phyloP scores from a whole-genome alignment of 2,888 invertebrate genomes.

The Apoderus coryli region DNA sequence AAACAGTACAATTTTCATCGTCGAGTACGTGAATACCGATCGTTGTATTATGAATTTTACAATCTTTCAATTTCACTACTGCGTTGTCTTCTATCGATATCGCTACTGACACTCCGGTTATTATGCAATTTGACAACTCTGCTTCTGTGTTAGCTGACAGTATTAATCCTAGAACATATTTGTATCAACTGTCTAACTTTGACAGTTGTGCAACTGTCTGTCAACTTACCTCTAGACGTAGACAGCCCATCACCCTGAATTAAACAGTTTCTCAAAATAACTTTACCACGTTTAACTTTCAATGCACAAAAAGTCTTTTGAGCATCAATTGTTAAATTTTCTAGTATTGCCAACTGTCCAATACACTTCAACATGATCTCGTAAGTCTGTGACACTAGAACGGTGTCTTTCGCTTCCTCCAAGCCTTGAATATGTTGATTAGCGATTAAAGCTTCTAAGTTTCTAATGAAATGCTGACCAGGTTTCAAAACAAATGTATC shows the following conservation, averaged over 20 bases:
- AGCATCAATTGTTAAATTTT: conserved; percentile 40
- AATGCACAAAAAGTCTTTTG: conserved; percentile 35
- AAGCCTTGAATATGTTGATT: conserved; percentile 31
- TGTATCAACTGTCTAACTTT: too few species aligned
- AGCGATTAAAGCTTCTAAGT: conserved; percentile 37
- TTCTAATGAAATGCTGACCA: conserved; percentile 36
- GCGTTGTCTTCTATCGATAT: too few species aligned
- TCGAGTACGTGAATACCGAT: too few species aligned
- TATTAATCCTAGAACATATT: conserved; percentile 39
- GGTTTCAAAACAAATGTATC: conserved; percentile 38
- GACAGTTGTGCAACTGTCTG: too few species aligned
- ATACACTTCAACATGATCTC: conserved; percentile 40
- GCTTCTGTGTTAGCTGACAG: conserved; percentile 33
- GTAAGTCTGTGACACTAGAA: conserved; percentile 34
- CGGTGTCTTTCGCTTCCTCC: conserved; percentile 19
- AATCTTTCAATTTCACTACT: too few species aligned
- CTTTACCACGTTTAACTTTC: conserved; percentile 32
- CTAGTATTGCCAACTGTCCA: conserved; percentile 35
- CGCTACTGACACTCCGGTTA: conserved; percentile 39
- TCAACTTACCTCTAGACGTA: too few species aligned
- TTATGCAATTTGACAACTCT: conserved; percentile 33
- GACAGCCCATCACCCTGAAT: conserved; percentile 36
- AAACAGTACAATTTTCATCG: conserved; percentile 32
- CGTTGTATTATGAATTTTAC: too few species aligned
- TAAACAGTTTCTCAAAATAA: conserved; percentile 35